Evolutionary conservation across 2,797 vertebrate species (phyloP), one percentile per base, ranked within the genome.

Genomic region (Esox lucius): DNA sequence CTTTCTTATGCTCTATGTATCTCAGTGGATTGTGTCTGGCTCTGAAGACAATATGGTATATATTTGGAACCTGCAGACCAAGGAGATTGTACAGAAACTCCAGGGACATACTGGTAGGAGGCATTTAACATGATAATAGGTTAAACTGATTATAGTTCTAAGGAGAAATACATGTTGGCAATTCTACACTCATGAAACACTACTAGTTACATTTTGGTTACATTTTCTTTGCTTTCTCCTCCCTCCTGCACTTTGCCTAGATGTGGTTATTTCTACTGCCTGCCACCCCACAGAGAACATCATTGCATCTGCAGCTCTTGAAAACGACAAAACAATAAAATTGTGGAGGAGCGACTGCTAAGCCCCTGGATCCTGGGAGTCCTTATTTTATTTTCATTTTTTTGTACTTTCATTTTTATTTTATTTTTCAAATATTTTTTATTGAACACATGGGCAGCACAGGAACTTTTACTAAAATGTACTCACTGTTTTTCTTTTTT

Each of bases 321-420:
- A 99, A 94, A 99, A 99, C 0, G 98, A 99, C 96, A 99, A 99
- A 92, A 99, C 98, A 86, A 99, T 99, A 92, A 99, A 99, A 91
- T 94, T 99, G 90, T 99, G 98, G 98, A 99, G 95, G 93, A 99
- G 98, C 81, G 98, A 99, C 95, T 99, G 97, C 92, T 99, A 95
- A 95, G 78, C 80, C 74, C n/a, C 39, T 13, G 19, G 48, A 70
- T 69, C 26, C 22, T 22, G 8, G 42, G 70, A 68, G 53, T 72
- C 75, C 75, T 77, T 77, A 75, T 81, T 82, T 82, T 83, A 78
- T 76, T 76, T 86, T 76, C 72, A 78, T 83, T 84, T 85, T 68
- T 86, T 80, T 28, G 74, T 73, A 75, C 79, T 35, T 64, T 77
- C 79, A 73, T 78, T 75, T 70, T 53, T n/a, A n/a, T 56, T 71